A percentile compares a stretch with the other conserved stretches of the same genome.
These are phyloP conservation scores for Rosalia funebris DNA, from an alignment of 2,888 invertebrate genomes.

Conservation along the genomic window DNA sequence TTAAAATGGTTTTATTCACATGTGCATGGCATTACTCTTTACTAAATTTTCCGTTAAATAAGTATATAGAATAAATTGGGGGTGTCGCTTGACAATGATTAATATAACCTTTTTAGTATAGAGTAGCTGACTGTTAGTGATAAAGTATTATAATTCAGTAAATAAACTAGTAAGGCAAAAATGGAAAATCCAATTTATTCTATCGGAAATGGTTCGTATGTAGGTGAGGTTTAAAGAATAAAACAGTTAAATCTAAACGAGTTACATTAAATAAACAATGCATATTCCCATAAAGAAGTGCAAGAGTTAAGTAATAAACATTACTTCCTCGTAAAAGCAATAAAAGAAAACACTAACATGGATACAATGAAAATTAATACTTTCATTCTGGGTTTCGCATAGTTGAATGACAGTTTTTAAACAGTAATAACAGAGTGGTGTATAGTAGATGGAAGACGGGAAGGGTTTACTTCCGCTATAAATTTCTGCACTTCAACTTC, in stretches of 20 bases:
- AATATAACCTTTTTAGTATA: too few species aligned
- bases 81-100: too few species aligned
- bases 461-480: too few species aligned
- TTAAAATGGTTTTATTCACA: too few species aligned
- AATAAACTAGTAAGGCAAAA: background rate
- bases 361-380: background rate
- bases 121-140: too few species aligned
- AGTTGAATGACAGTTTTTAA: background rate
- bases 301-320: slow-evolving; percentile 1
- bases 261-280: slow-evolving; percentile 3
- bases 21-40: too few species aligned
- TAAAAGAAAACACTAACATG: background rate
- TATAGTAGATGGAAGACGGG: too few species aligned
- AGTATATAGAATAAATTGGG: too few species aligned
- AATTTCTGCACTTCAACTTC: too few species aligned
- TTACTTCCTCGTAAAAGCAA: background rate
- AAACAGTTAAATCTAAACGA: background rate
- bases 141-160: too few species aligned
- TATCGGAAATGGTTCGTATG: slow-evolving; percentile 1
- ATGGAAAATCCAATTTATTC: background rate
- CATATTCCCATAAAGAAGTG: background rate
- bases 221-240: slow-evolving; percentile 2
- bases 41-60: too few species aligned
- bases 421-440: background rate
- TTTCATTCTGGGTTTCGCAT: background rate